Percentiles rank a stretch among this genome's conserved stretches.
Evolutionary conservation across 2,888 invertebrate genomes (phyloP).

Genomic region (Drosophila borborema): DNA sequence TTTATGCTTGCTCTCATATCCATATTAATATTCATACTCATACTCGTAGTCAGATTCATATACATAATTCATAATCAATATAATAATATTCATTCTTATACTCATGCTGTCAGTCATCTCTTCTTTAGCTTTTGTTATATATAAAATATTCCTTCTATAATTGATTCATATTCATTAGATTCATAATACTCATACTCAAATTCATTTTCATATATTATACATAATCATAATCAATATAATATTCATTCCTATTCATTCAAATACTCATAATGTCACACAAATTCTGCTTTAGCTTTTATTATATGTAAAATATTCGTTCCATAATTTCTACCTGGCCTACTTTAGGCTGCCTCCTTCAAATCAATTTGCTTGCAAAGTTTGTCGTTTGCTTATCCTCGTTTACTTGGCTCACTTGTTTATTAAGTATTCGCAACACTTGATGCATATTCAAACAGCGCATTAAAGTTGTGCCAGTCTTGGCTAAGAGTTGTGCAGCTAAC

Average conservation of each 20-base stretch:
- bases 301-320: no score
- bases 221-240: background rate
- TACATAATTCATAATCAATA: background rate
- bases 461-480: slow-evolving; percentile 26
- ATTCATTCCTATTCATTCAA: background rate
- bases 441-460: slow-evolving; percentile 27
- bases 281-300: background rate
- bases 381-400: background rate
- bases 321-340: background rate
- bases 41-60: background rate
- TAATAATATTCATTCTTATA: background rate
- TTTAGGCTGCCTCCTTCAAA: background rate
- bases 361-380: slow-evolving; percentile 22
- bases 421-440: slow-evolving; percentile 5
- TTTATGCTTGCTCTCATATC: background rate
- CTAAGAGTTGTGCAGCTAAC: background rate
- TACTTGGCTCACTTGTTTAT: slow-evolving; percentile 6
- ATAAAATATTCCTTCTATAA: no score
- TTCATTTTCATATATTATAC: background rate
- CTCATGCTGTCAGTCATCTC: background rate
- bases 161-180: background rate
- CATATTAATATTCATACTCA: background rate
- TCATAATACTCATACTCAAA: background rate
- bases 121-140: no score
- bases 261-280: background rate